These are phyloP conservation scores for Athalia cordata DNA, from an alignment of 2,888 invertebrate species.

Conservation along the genomic window DNA sequence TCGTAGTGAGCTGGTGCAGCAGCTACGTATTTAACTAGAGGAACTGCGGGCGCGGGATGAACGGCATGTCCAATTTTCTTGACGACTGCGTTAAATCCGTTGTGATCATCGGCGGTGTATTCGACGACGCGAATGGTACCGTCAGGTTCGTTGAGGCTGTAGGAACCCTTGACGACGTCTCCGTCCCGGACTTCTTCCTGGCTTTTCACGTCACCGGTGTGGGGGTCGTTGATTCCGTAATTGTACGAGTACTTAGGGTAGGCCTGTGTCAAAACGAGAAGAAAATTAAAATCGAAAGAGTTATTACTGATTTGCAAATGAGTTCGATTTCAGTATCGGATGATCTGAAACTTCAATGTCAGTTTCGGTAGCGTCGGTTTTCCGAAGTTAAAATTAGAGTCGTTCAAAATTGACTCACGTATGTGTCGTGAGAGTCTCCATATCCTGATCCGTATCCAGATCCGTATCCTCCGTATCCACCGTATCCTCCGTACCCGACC, in stretches of 20 bases:
- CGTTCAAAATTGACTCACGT: constrained; percentile 55
- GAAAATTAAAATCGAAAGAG: constrained; percentile 69
- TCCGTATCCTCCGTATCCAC: constrained; percentile 39
- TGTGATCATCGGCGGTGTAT: constrained; percentile 66
- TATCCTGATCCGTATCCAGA: constrained; percentile 47
- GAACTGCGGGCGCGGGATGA: constrained; percentile 61
- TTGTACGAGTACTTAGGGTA: constrained; percentile 65
- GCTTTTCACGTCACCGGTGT: constrained; percentile 66
- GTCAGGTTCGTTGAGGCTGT: constrained; percentile 66
- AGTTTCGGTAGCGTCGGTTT: constrained; percentile 49
- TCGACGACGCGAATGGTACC: constrained; percentile 66
- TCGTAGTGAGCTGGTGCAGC: constrained; percentile 54
- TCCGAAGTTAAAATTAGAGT: too few species aligned
- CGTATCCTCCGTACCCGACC: constrained; percentile 52
- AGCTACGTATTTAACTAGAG: constrained; percentile 62
- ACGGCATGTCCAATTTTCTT: constrained; percentile 65
- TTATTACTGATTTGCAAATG: constrained; percentile 65
- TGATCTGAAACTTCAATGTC: constrained; percentile 52
- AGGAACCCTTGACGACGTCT: constrained; percentile 65
- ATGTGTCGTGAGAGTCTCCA: constrained; percentile 55
- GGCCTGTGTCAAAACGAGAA: constrained; percentile 57
- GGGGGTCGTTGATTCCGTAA: constrained; percentile 66
- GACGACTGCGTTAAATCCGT: constrained; percentile 67
- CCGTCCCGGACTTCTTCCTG: constrained; percentile 65
- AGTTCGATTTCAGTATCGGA: too few species aligned